Percentiles rank a stretch among this genome's conserved stretches.
Conservation (phyloP, 1,140 invertebrate genomes). For the Drosophila mojavensis region DNA sequence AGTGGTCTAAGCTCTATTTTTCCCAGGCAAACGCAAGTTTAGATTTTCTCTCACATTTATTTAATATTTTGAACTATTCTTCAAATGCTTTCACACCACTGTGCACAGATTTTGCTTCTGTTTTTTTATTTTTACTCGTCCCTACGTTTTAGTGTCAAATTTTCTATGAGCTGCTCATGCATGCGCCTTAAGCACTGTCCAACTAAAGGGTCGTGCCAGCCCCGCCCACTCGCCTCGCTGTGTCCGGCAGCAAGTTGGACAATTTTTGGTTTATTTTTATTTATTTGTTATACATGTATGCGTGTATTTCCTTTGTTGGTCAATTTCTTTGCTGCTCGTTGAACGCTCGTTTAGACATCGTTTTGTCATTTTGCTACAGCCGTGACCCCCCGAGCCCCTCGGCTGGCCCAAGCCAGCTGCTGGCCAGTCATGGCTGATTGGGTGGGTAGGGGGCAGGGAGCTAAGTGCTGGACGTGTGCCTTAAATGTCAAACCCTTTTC, state of each 20-base stretch:
- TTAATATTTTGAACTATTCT: too few species aligned
- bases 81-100: constrained; percentile 9
- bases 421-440: constrained; percentile 4
- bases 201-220: constrained; percentile 32
- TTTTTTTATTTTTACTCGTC: background rate
- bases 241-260: too few species aligned
- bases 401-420: constrained; percentile 4
- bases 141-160: constrained; percentile 57
- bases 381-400: background rate
- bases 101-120: constrained; percentile 28
- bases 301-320: constrained; percentile 52
- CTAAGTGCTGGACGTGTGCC: constrained; percentile 40
- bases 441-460: background rate
- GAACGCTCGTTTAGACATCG: constrained; percentile 76
- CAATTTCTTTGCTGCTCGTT: constrained; percentile 62
- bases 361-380: constrained; percentile 68
- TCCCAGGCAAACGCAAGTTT: background rate
- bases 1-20: constrained; percentile 11
- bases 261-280: constrained; percentile 32
- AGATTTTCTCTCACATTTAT: background rate
- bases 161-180: constrained; percentile 47
- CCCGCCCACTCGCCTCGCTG: background rate
- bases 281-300: constrained; percentile 39
- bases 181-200: constrained; percentile 42
- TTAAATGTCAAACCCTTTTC: constrained; percentile 80